phyloP scores from a whole-genome alignment of 2,888 invertebrate species.

The Plebejus anna region DNA sequence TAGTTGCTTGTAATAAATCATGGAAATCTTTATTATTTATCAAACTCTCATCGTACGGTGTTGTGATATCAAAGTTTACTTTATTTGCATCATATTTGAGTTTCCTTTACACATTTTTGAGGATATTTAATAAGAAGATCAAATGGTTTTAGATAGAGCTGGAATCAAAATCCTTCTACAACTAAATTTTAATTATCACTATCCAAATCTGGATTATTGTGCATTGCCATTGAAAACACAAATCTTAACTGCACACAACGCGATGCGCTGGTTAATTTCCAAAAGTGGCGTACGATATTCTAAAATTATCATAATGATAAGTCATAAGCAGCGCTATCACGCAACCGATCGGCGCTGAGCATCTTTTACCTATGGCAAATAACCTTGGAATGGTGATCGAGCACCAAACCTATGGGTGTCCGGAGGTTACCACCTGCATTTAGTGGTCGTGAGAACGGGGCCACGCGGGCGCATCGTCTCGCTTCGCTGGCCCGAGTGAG shows the following conservation, averaged over 20 bases:
- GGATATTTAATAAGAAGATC: background rate
- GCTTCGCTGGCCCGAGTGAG: conserved; percentile 53
- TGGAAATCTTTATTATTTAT: conserved; percentile 3
- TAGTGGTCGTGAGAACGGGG: conserved; percentile 68
- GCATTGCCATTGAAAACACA: background rate
- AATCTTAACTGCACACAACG: conserved; percentile 1
- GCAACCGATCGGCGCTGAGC: background rate
- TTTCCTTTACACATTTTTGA: background rate
- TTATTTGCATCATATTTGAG: background rate
- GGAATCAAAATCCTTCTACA: background rate
- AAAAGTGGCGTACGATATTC: conserved; percentile 25
- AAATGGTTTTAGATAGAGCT: background rate
- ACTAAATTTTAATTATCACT: background rate
- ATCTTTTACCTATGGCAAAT: conserved; percentile 11
- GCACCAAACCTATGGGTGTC: conserved; percentile 30
- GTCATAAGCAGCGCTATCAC: conserved; percentile 17
- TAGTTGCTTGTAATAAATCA: background rate
- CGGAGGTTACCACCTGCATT: conserved; percentile 51
- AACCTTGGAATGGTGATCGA: conserved; percentile 10
- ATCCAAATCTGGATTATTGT: background rate
- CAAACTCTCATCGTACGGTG: background rate
- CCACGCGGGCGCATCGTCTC: conserved; percentile 68
- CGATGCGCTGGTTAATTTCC: conserved; percentile 21
- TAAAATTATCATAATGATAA: conserved; percentile 21
- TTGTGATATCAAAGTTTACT: background rate